These are phyloP conservation scores for Plumapathes pennacea DNA, from an alignment of 92 coral and sea anemone genomes.

Conservation along the genomic window DNA sequence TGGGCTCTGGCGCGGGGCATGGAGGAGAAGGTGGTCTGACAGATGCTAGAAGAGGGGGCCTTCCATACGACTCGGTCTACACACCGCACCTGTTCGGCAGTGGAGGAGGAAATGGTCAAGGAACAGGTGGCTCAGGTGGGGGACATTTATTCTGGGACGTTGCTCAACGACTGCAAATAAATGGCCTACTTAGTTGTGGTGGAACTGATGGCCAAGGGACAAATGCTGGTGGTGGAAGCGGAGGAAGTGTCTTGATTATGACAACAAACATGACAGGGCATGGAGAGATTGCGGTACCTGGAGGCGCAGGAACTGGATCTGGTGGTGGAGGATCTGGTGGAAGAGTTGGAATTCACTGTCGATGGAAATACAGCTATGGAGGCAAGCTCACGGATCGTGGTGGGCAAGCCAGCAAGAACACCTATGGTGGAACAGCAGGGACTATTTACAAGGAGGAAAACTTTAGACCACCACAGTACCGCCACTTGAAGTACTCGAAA, in stretches of 20 bases:
- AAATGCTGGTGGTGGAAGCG: slow-evolving; percentile 95
- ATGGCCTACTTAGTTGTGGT: slow-evolving; percentile 77
- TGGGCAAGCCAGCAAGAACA: slow-evolving; percentile 79
- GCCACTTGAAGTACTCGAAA: slow-evolving; percentile 87
- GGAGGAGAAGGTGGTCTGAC: slow-evolving; percentile 94
- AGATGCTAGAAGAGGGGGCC: slow-evolving; percentile 65
- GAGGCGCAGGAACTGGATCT: slow-evolving; percentile 78
- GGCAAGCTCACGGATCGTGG: slow-evolving; percentile 89
- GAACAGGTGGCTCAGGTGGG: slow-evolving; percentile 89
- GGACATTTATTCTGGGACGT: slow-evolving; percentile 81
- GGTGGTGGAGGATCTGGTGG: slow-evolving; percentile 99
- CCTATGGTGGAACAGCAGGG: slow-evolving; percentile 95
- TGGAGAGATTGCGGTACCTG: slow-evolving; percentile 88
- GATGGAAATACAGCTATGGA: slow-evolving; percentile 93
- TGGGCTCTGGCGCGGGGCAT: slow-evolving; percentile 95
- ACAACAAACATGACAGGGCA: slow-evolving; percentile 98
- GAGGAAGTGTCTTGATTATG: slow-evolving; percentile 80
- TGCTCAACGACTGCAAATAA: slow-evolving; percentile 72
- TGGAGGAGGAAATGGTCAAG: slow-evolving; percentile 98
- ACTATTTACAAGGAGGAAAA: slow-evolving; percentile 95
- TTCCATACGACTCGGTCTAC: slow-evolving; percentile 88
- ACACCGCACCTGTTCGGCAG: slow-evolving; percentile 77
- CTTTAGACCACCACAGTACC: slow-evolving; percentile 86
- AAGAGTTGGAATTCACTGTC: slow-evolving; percentile 92
- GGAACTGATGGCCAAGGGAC: slow-evolving; percentile 74